These are phyloP conservation scores for Schizotus pectinicornis DNA, from an alignment of 2,888 invertebrate species.

Conservation along the genomic window DNA sequence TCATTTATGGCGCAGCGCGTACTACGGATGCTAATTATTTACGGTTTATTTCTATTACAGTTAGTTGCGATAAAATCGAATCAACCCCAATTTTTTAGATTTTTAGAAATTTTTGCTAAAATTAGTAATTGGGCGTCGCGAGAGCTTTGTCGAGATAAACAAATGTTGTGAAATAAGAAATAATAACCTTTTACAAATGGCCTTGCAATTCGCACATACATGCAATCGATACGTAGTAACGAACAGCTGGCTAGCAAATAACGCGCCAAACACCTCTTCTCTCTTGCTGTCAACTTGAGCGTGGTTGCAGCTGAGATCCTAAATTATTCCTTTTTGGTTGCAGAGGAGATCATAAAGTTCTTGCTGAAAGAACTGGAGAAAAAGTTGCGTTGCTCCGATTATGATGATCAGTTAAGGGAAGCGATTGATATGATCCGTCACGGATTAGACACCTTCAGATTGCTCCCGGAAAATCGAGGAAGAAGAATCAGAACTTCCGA, in stretches of 20 bases:
- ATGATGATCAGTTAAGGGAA: constrained; percentile 21
- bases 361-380: constrained; percentile 21
- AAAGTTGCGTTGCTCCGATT: constrained; percentile 20
- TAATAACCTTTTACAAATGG: constrained; percentile 46
- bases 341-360: constrained; percentile 22
- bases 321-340: constrained; percentile 24
- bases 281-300: constrained; percentile 34
- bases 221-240: constrained; percentile 50
- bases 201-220: constrained; percentile 48
- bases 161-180: constrained; percentile 45
- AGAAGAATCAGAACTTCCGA: constrained; percentile 12
- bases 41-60: too few species aligned
- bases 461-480: constrained; percentile 11
- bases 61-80: not conserved
- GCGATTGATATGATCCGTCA: constrained; percentile 15
- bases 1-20: too few species aligned
- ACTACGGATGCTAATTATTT: too few species aligned
- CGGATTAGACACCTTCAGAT: constrained; percentile 7
- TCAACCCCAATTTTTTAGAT: too few species aligned
- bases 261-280: constrained; percentile 39
- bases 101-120: too few species aligned
- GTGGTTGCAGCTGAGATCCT: constrained; percentile 13
- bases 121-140: constrained; percentile 6
- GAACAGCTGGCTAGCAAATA: constrained; percentile 47
- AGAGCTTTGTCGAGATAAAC: constrained; percentile 27